These are phyloP conservation scores for Parascotia fuliginaria DNA, from an alignment of 2,888 invertebrate species.

Conservation along the genomic window DNA sequence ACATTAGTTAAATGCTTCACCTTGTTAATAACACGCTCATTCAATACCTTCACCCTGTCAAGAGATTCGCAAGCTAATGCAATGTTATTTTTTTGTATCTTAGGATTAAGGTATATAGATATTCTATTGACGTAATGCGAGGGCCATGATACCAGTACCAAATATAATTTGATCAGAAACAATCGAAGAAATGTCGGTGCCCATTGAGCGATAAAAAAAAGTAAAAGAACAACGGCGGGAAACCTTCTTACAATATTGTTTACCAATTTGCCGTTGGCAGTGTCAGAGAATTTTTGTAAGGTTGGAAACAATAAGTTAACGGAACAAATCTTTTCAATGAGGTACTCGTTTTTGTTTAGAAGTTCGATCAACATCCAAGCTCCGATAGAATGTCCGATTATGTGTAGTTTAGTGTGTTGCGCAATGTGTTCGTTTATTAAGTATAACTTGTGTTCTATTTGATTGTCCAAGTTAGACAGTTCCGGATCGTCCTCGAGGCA, in stretches of 20 bases:
- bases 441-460: slow-evolving; percentile 34
- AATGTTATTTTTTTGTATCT: slow-evolving; percentile 23
- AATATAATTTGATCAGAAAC: slow-evolving; percentile 16
- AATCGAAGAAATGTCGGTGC: slow-evolving; percentile 16
- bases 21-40: slow-evolving; percentile 21
- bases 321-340: slow-evolving; percentile 22
- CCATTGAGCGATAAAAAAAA: slow-evolving; percentile 22
- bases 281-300: slow-evolving; percentile 24
- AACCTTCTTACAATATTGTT: slow-evolving; percentile 24
- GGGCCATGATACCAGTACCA: slow-evolving; percentile 24
- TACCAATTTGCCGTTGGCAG: slow-evolving; percentile 27
- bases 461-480: slow-evolving; percentile 20
- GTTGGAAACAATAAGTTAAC: slow-evolving; percentile 35
- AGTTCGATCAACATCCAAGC: slow-evolving; percentile 34
- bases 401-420: slow-evolving; percentile 19
- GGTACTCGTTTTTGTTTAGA: slow-evolving; percentile 22
- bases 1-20: slow-evolving; percentile 31
- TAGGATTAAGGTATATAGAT: slow-evolving; percentile 22
- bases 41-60: slow-evolving; percentile 21
- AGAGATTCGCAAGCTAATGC: slow-evolving; percentile 28
- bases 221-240: slow-evolving; percentile 19
- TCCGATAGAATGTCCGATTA: slow-evolving; percentile 30
- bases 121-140: slow-evolving; percentile 19
- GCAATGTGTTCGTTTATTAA: slow-evolving; percentile 22
- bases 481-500: neutral